Conservation (phyloP, 2,113 vertebrate species). For the Seriola rivoliana region DNA sequence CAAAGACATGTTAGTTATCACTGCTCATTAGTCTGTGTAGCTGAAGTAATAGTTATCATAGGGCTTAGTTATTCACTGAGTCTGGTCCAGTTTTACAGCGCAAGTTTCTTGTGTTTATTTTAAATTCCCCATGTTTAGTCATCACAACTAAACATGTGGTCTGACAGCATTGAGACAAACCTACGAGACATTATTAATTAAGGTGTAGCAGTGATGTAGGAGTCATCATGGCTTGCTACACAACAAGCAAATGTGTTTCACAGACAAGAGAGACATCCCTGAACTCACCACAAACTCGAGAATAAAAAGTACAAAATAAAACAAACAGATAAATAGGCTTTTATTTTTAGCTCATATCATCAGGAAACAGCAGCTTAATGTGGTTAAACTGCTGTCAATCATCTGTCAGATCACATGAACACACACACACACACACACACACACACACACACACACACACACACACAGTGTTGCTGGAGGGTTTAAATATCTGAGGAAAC, state of each 20-base stretch:
- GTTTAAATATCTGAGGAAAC: background rate
- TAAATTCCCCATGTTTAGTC: too few relatives aligned
- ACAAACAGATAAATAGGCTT: conserved; percentile 13
- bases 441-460: background rate
- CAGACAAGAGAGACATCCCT: background rate
- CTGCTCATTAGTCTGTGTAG: too few relatives aligned
- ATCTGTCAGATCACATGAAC: background rate
- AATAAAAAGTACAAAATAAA: background rate
- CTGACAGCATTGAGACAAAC: too few relatives aligned
- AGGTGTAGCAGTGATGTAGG: too few relatives aligned
- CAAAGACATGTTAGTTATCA: too few relatives aligned
- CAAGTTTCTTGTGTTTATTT: too few relatives aligned
- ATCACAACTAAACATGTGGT: too few relatives aligned
- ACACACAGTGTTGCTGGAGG: background rate
- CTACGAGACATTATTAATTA: too few relatives aligned
- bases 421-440: background rate
- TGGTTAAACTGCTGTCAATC: conserved; percentile 30
- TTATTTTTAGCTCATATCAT: conserved; percentile 23
- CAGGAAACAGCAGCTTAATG: conserved; percentile 23
- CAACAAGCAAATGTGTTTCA: background rate
- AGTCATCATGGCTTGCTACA: too few relatives aligned
- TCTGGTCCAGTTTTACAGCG: too few relatives aligned
- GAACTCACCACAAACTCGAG: background rate
- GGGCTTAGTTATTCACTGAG: too few relatives aligned
- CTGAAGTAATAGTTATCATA: too few relatives aligned